Percentiles rank a stretch among this genome's conserved stretches.
Conservation (phyloP, 2,888 invertebrate genomes). For the Entomobrya proxima region DNA sequence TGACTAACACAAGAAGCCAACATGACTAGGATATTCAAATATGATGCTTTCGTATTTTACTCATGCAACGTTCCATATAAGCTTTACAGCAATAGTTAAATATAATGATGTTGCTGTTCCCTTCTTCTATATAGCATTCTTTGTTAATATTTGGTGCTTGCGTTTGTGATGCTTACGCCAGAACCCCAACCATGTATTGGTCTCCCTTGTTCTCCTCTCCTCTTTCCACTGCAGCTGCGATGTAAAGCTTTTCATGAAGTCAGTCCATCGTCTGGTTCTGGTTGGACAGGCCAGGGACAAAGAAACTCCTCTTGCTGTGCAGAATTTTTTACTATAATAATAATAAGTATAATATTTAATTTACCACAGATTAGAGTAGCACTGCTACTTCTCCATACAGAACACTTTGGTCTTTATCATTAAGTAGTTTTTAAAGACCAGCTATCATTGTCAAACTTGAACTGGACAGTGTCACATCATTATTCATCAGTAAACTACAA, state of each 20-base stretch:
- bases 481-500: neutral
- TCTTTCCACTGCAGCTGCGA: constrained; percentile 69
- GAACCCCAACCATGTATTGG: neutral
- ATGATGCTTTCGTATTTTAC: neutral
- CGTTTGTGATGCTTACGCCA: too few relatives aligned
- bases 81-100: neutral
- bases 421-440: neutral
- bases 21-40: neutral
- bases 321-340: constrained; percentile 27
- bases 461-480: constrained; percentile 35
- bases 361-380: constrained; percentile 1
- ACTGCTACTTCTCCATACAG: neutral
- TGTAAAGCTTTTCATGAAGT: constrained; percentile 66
- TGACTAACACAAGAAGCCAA: neutral
- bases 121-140: neutral
- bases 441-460: constrained; percentile 33
- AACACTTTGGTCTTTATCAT: constrained; percentile 13
- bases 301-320: constrained; percentile 62
- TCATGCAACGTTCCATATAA: neutral
- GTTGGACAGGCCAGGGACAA: constrained; percentile 70
- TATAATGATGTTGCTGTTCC: neutral
- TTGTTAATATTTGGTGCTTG: too few relatives aligned
- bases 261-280: constrained; percentile 71
- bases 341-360: constrained; percentile 3
- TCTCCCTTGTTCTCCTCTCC: neutral